These are phyloP conservation scores for Callipepla californica DNA, from an alignment of 2,113 vertebrate genomes.

Conservation along the genomic window DNA sequence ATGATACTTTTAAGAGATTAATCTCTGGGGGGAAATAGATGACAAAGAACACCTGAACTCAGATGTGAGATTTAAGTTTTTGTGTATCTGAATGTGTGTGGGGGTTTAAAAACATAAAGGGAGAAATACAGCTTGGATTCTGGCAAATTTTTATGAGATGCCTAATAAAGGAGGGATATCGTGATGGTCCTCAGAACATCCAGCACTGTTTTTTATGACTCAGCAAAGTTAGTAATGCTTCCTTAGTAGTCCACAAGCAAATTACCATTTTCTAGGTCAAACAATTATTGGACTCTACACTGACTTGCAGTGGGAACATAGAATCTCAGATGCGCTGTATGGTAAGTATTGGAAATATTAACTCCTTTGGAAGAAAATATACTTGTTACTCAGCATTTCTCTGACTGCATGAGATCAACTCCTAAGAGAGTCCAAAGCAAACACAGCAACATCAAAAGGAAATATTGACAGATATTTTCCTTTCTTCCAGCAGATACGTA, in stretches of 20 bases:
- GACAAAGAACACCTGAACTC: background rate
- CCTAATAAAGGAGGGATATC: background rate
- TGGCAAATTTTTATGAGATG: background rate
- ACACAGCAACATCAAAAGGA: background rate
- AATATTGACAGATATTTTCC: background rate
- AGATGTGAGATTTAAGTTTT: background rate
- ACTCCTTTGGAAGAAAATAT: background rate
- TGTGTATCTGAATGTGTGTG: background rate
- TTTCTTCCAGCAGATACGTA: rapidly evolving
- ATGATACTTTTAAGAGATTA: background rate
- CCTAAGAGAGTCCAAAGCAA: background rate
- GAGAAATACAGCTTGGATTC: background rate
- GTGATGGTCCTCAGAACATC: background rate
- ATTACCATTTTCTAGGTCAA: background rate
- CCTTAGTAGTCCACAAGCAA: background rate
- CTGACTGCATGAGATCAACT: background rate
- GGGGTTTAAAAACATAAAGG: background rate
- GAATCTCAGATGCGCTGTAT: background rate
- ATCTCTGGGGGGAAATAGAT: background rate
- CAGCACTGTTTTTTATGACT: background rate
- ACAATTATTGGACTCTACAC: background rate
- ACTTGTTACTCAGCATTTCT: background rate
- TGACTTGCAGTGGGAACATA: rapidly evolving
- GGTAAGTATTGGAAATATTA: background rate
- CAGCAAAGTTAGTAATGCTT: background rate